Conservation (phyloP, 2,797 vertebrate genomes). For the Luscinia megarhynchos region DNA sequence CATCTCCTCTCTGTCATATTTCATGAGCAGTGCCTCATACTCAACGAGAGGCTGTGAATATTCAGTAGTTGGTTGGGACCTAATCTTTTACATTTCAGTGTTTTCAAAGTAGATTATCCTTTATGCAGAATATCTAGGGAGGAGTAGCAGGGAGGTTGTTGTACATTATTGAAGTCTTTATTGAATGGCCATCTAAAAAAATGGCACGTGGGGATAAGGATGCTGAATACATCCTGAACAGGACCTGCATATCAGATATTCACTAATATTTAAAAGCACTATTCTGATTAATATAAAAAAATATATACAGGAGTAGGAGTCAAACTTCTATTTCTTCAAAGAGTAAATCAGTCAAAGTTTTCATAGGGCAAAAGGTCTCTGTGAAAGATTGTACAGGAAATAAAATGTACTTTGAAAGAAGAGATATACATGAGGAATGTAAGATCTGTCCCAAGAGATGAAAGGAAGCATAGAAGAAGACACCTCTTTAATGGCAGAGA, state of each 20-base stretch:
- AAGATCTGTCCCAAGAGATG: neutral
- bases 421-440: neutral
- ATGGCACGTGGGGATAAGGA: neutral
- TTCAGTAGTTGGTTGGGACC: neutral
- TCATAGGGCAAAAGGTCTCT: neutral
- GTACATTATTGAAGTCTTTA: neutral
- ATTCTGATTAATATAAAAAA: neutral
- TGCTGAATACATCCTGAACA: neutral
- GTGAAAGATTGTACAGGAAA: neutral
- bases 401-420: neutral
- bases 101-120: neutral
- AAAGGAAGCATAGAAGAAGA: neutral
- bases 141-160: neutral
- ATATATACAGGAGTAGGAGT: neutral
- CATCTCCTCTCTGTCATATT: neutral
- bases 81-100: neutral
- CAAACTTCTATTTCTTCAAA: neutral
- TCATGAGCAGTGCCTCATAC: neutral
- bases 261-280: neutral
- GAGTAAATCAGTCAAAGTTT: neutral
- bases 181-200: neutral
- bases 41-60: neutral
- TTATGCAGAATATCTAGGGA: neutral
- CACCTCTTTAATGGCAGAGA: neutral
- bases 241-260: neutral